Percentiles rank a stretch among this genome's conserved stretches.
Evolutionary conservation across 2,113 vertebrate species (phyloP).

Genomic region (Ovis canadensis): DNA sequence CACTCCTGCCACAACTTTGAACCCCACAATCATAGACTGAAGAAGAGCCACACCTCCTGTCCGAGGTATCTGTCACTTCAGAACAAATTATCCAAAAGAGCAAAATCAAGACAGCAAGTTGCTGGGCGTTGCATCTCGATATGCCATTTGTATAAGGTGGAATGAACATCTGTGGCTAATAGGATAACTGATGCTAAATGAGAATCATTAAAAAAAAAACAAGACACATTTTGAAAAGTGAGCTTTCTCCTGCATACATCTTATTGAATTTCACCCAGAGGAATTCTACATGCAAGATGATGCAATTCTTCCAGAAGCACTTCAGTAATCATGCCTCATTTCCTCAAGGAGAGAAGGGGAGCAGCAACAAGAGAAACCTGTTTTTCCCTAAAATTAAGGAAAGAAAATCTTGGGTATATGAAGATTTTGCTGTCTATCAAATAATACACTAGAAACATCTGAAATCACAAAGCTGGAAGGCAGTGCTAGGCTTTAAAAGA

Average conservation of each 20-base stretch:
- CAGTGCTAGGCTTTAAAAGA: background rate
- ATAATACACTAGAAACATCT: background rate
- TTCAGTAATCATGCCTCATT: slow-evolving; percentile 20
- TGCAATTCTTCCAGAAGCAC: background rate
- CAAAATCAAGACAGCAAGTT: background rate
- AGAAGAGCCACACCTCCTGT: background rate
- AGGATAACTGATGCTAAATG: background rate
- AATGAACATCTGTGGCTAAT: background rate
- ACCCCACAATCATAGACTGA: background rate
- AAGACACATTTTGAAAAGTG: background rate
- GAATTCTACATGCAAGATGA: background rate
- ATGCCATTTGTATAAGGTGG: background rate
- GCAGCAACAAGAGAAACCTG: background rate
- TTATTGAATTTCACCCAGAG: slow-evolving; percentile 21
- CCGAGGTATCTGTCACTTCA: background rate
- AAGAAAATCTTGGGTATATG: background rate
- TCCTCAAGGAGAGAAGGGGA: background rate
- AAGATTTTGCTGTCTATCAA: background rate
- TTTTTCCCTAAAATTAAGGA: slow-evolving; percentile 21
- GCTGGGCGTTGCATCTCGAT: background rate
- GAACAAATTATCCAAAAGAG: background rate
- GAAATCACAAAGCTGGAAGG: background rate
- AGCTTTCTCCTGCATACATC: background rate
- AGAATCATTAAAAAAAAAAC: background rate
- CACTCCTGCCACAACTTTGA: background rate